Base-by-base conservation (phyloP, 2,797 vertebrate genomes). In the Champsocephalus gunnari region DNA sequence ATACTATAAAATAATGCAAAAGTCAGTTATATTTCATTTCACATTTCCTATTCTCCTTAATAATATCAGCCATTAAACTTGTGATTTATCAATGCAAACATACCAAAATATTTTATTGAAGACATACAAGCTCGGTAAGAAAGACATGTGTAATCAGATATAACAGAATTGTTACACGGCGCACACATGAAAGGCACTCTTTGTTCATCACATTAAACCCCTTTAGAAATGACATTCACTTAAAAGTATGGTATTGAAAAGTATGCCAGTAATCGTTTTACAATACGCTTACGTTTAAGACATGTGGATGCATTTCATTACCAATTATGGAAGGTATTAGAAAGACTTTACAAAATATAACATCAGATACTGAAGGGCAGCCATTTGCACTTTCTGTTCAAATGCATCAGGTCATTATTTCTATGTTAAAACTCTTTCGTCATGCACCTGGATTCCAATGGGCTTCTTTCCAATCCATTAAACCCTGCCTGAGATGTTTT, bases 401-500 rank as follows among this genome's bases (percentile, higher is more conserved):
- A 89, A 66, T 71, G 71, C 50, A 58, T 66, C 43, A 71, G 66
- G 65, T 73, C 67, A 85, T 76, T 73, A 82, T 83, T 85, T 81
- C 79, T 82, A 63, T 79, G 68, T 28, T 69, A 45, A 72, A 80
- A 74, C 57, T 74, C 79, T 51, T 71, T 78, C 34, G 2, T 85
- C 71, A 74, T 73, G 79, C 79, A 68, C 70, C 77, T 82, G 76
- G 75, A 84, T 77, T 71, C 60, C 73, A 60, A 80, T 50, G 80
- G 87, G 83, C 73, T 56, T 82, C 77, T 47, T 71, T 82, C 75
- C 73, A 74, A 84, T 84, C 74, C 32, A 48, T 75, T 77, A 71
- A 88, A 84, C 71, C 51, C 83, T 87, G 92, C 89, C 88, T 92
- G 91, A 94, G 90, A 93, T 92, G 80, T 92, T 72, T 87, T 90